Conservation (phyloP, 1,140 invertebrate species). For the Rhopalosiphum padi region DNA sequence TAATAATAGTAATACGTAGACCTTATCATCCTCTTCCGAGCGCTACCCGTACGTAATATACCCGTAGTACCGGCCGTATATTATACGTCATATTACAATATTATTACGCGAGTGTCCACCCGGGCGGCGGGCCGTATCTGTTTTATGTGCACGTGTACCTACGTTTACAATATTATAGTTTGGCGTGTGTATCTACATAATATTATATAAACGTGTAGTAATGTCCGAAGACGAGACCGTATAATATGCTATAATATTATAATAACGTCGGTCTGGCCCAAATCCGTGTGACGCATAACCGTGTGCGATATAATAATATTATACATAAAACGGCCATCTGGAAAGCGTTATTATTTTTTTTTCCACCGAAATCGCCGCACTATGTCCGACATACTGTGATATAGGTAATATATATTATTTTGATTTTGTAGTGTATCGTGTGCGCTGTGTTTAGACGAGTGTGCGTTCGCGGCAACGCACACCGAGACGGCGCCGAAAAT, state of each 20-base stretch:
- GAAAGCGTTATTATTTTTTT: neutral
- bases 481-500: slow-evolving; percentile 6
- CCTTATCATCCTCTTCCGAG: neutral
- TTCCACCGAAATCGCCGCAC: neutral
- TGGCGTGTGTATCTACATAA: too few relatives aligned
- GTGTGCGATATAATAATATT: neutral
- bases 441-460: neutral
- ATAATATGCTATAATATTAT: too few relatives aligned
- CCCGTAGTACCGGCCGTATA: too few relatives aligned
- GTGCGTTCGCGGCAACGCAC: neutral
- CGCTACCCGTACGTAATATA: neutral
- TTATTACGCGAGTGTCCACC: neutral
- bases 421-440: neutral
- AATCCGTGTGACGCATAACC: neutral
- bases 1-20: neutral
- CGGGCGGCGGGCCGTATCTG: neutral
- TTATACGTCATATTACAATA: neutral
- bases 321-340: neutral
- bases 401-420: neutral
- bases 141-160: neutral
- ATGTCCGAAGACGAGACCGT: neutral
- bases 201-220: too few relatives aligned
- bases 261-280: too few relatives aligned
- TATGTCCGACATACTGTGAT: neutral
- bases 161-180: too few relatives aligned